These are phyloP conservation scores for Calosoma granatense DNA, from an alignment of 1,140 invertebrate genomes.

Conservation along the genomic window DNA sequence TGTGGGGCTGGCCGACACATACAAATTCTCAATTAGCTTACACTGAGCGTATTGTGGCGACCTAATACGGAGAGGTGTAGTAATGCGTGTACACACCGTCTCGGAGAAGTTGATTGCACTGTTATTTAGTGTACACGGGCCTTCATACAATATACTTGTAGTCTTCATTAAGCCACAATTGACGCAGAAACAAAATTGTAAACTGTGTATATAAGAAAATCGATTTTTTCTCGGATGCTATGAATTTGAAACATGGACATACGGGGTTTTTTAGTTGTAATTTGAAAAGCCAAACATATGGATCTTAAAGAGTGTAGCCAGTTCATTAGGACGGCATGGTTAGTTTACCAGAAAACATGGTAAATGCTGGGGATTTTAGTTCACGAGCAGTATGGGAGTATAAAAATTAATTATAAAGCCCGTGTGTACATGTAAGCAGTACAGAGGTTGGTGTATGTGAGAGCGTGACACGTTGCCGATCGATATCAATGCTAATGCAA, in stretches of 20 bases:
- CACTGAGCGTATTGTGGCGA: background rate
- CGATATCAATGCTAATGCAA: constrained; percentile 27
- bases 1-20: background rate
- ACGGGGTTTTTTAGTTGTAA: no score
- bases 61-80: background rate
- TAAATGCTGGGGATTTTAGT: no score
- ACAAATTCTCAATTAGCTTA: background rate
- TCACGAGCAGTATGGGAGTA: no score
- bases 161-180: no score
- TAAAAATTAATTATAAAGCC: background rate
- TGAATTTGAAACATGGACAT: no score
- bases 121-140: background rate
- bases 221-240: no score
- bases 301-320: no score
- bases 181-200: no score
- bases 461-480: constrained; percentile 20
- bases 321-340: no score
- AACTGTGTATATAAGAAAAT: no score
- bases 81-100: background rate
- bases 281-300: no score
- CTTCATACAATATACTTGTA: constrained; percentile 3
- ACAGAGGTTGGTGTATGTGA: constrained; percentile 11
- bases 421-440: background rate
- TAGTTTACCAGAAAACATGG: no score
- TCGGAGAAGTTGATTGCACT: background rate